phyloP scores from a whole-genome alignment of 2,888 invertebrate genomes.

The Cheilosia scutellata region DNA sequence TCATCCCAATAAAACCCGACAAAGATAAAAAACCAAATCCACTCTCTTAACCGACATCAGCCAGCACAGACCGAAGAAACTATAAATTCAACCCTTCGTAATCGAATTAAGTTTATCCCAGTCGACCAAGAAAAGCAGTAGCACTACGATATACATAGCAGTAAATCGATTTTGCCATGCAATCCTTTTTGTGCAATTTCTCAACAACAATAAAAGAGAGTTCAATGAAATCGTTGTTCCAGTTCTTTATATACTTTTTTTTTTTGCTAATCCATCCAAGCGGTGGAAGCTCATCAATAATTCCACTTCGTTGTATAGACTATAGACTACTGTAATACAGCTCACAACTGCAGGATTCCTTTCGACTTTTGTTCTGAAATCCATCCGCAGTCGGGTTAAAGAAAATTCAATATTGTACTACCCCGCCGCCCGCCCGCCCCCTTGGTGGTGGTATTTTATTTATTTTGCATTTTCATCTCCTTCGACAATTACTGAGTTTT shows the following conservation, averaged over 20 bases:
- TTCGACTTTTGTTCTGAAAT: too few relatives aligned
- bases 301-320: constrained; percentile 51
- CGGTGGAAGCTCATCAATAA: constrained; percentile 62
- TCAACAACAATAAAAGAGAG: constrained; percentile 41
- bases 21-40: constrained; percentile 54
- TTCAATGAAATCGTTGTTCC: constrained; percentile 52
- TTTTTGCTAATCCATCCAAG: background rate
- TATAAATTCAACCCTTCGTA: constrained; percentile 58
- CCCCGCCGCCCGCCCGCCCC: too few relatives aligned
- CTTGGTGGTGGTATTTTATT: background rate
- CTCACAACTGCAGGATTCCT: constrained; percentile 21
- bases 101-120: constrained; percentile 65
- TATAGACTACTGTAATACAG: constrained; percentile 21
- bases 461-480: constrained; percentile 27
- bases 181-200: constrained; percentile 43
- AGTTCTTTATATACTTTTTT: constrained; percentile 14
- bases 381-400: background rate
- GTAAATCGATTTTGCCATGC: constrained; percentile 50
- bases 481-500: constrained; percentile 4
- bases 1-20: constrained; percentile 62
- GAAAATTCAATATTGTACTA: constrained; percentile 16
- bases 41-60: constrained; percentile 40
- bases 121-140: constrained; percentile 22
- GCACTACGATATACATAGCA: background rate
- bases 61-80: constrained; percentile 42